Percentiles rank a stretch among this genome's conserved stretches.
Evolutionary conservation across 2,797 vertebrate species (phyloP).

Genomic region (Micromesistius poutassou): DNA sequence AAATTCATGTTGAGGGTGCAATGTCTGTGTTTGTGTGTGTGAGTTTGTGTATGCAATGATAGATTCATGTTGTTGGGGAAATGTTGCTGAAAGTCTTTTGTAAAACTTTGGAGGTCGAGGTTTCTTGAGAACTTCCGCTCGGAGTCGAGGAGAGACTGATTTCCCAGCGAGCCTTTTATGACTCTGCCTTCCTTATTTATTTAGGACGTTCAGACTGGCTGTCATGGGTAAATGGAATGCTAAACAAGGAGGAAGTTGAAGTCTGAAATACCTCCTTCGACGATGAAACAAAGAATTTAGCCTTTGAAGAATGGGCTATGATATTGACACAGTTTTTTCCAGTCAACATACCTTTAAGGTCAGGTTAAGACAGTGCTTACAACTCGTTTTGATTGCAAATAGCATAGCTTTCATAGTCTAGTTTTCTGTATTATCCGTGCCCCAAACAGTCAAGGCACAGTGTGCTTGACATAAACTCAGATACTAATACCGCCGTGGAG

Average conservation of each 20-base stretch:
- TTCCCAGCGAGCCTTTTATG: neutral
- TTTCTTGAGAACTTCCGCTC: neutral
- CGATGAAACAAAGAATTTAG: neutral
- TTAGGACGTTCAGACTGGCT: neutral
- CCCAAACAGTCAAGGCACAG: neutral
- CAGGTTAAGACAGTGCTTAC: neutral
- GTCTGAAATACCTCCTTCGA: neutral
- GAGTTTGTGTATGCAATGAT: neutral
- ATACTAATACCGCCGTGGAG: too few species aligned
- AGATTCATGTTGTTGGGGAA: neutral
- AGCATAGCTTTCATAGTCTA: neutral
- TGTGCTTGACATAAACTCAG: neutral
- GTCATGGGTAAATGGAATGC: neutral
- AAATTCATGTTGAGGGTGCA: too few species aligned
- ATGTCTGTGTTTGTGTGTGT: conserved; percentile 10
- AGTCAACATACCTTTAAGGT: too few species aligned
- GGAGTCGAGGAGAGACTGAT: neutral
- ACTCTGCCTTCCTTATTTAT: neutral
- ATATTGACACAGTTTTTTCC: neutral
- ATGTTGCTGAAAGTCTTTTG: neutral
- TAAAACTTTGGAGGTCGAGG: neutral
- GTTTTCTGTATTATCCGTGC: neutral
- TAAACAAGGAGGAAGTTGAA: neutral
- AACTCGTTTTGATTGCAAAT: neutral
- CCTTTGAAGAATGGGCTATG: neutral